phyloP scores from a whole-genome alignment of 2,113 vertebrate genomes.

The Rousettus leschenaultii region DNA sequence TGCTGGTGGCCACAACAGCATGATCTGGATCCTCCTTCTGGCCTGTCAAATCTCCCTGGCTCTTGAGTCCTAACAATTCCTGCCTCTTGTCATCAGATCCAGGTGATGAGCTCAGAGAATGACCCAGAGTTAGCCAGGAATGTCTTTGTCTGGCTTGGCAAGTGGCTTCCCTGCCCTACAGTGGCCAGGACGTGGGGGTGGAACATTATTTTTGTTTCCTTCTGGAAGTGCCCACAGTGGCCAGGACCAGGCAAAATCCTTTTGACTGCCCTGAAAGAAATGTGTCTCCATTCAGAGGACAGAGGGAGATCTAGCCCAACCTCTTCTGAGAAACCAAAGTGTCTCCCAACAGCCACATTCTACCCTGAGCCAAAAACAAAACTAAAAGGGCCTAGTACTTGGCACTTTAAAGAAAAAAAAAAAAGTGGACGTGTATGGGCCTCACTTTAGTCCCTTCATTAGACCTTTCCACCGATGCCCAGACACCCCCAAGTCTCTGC shows the following conservation, averaged over 20 bases:
- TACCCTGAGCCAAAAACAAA: background rate
- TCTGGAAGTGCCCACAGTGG: slow-evolving; percentile 25
- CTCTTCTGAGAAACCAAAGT: background rate
- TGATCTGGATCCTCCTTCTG: background rate
- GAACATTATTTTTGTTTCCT: slow-evolving; percentile 4
- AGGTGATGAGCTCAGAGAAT: slow-evolving; percentile 61
- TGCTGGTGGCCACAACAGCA: background rate
- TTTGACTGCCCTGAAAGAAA: background rate
- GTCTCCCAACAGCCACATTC: background rate
- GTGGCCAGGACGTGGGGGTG: background rate
- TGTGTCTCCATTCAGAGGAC: background rate
- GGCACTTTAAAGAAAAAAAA: too few species aligned
- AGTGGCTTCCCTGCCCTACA: background rate
- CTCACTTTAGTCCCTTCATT: background rate
- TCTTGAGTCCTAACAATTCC: background rate
- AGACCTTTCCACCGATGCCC: background rate
- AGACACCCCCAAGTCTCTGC: background rate
- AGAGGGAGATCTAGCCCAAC: background rate
- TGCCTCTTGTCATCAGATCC: slow-evolving; percentile 49
- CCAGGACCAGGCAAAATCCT: background rate
- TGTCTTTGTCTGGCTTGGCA: background rate
- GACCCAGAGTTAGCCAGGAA: slow-evolving; percentile 22
- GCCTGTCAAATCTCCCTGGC: background rate
- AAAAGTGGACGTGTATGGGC: background rate
- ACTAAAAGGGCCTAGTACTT: background rate